These are phyloP conservation scores for Lymantria monacha DNA, from an alignment of 2,888 invertebrate genomes.

Conservation along the genomic window DNA sequence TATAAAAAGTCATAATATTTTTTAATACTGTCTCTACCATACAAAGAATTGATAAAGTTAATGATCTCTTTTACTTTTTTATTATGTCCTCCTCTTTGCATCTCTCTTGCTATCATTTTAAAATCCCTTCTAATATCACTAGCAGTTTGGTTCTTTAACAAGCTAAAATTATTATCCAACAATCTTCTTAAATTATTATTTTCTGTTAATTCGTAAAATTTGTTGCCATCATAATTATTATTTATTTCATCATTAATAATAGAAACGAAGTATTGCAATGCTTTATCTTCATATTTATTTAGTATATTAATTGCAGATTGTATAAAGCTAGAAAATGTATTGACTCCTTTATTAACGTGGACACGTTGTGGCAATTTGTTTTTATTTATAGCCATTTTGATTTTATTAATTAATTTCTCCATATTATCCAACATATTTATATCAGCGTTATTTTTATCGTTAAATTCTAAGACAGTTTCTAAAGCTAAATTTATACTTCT, in stretches of 20 bases:
- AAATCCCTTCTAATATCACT: constrained; percentile 29
- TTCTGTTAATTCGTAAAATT: constrained; percentile 39
- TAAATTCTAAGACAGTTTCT: constrained; percentile 55
- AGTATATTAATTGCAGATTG: constrained; percentile 31
- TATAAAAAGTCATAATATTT: constrained; percentile 36
- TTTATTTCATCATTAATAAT: constrained; percentile 43
- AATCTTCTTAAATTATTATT: constrained; percentile 30
- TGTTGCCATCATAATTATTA: constrained; percentile 41
- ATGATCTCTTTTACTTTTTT: constrained; percentile 22
- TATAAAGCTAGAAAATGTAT: constrained; percentile 49
- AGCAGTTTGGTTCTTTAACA: constrained; percentile 25
- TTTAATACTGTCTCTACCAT: constrained; percentile 20
- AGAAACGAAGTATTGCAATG: constrained; percentile 38
- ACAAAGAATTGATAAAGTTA: constrained; percentile 46
- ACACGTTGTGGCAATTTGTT: background rate
- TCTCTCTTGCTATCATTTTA: constrained; percentile 9
- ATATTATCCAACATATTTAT: constrained; percentile 42
- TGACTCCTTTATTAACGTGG: background rate
- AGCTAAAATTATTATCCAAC: constrained; percentile 32
- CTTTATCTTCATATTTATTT: constrained; percentile 38
- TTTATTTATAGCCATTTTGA: constrained; percentile 25
- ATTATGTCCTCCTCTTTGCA: constrained; percentile 24
- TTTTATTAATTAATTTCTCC: constrained; percentile 34
- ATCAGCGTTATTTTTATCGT: constrained; percentile 39
- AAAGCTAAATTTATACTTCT: constrained; percentile 51